Evolutionary conservation across 2,888 invertebrate genomes (phyloP), one percentile per base, ranked within the genome.

Genomic region (Rhingia rostrata): DNA sequence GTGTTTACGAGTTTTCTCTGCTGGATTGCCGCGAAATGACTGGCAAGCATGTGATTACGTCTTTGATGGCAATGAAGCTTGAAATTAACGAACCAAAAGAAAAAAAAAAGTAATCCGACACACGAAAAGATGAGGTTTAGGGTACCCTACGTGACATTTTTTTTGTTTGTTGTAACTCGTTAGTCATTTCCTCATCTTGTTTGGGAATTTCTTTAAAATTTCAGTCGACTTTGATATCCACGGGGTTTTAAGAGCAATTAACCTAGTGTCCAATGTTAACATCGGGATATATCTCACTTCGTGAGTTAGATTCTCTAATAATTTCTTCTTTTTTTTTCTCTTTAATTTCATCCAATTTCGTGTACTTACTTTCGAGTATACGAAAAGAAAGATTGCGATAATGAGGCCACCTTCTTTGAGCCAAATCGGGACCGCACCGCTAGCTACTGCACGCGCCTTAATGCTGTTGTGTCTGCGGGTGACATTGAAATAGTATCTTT

Each of bases 351-450:
- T 54, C 37, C 9, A 43, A 53, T 63, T 78, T 78, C 49, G 47
- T 70, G 14, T 41, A 41, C 47, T 56, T 64, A 49, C 64, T 45
- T 54, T 53, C 41, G 64, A n/a, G 43, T n/a, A 67, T 37, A 61
- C 41, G 39, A 58, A 63, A 41, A 56, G 49, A 64, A 32, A 67
- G 54, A 69, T 60, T 54, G 63, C 69, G 53, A 32, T 77, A 77
- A 77, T 77, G 77, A 63, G 77, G 54, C 10, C 69, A 69, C 37
- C 77, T 63, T 77, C 67, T 66, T 54, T 63, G 69, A 69, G 69
- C 61, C 77, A 77, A 77, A 77, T 77, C 77, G 69, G 9, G 47
- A 69, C 39, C 69, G 30, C 14, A 56, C 67, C 61, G 54, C 47
- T 77, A 61, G 49, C 33, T 58, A 10, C 33, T 60, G 32, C 49